Conservation (phyloP, 2,113 vertebrate genomes). For the Eurystomus gularis region DNA sequence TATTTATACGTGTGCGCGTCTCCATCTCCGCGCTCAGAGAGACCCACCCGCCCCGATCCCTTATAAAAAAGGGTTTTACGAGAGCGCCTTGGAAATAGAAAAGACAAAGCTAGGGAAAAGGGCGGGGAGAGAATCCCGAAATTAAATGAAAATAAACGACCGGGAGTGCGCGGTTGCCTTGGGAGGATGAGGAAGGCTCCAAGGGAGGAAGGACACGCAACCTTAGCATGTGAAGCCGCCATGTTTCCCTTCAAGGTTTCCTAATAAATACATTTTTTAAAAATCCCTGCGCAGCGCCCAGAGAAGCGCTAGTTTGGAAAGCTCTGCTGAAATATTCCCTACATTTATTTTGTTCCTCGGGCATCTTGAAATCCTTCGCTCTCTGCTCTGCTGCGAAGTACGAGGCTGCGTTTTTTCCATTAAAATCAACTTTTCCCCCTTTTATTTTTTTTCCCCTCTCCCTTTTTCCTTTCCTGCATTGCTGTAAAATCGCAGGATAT, state of each 20-base stretch:
- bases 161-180: background rate
- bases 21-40: background rate
- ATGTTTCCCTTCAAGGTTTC: background rate
- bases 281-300: background rate
- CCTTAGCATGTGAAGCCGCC: background rate
- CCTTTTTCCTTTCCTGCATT: fast-evolving
- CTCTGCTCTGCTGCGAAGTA: background rate
- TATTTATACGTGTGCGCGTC: background rate
- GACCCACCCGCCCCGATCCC: background rate
- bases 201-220: background rate
- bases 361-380: background rate
- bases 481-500: background rate
- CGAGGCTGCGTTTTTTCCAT: background rate
- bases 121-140: background rate
- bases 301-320: background rate
- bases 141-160: background rate
- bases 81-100: background rate
- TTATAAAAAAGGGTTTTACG: constrained; percentile 17
- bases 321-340: background rate
- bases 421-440: background rate
- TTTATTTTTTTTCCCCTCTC: too few relatives aligned
- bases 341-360: background rate
- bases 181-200: background rate
- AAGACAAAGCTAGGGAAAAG: background rate
- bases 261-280: background rate